A percentile compares a stretch with the other conserved stretches of the same genome.
These are phyloP conservation scores for Noctilio leporinus DNA, from an alignment of 2,113 vertebrate genomes.

Conservation along the genomic window DNA sequence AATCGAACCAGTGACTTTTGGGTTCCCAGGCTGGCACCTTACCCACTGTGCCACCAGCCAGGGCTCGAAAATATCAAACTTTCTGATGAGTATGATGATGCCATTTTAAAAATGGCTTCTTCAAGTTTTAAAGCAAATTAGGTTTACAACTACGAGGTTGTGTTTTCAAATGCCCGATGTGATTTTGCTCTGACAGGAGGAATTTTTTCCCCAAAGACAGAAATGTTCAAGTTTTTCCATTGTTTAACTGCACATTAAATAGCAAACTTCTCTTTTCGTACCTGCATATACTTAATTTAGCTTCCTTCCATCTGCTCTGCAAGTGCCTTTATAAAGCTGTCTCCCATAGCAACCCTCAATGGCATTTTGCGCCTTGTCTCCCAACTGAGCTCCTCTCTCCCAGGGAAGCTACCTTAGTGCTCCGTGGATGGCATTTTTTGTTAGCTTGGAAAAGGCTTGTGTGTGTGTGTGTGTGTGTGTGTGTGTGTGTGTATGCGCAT, in stretches of 20 bases:
- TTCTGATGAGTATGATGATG: not conserved
- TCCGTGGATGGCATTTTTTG: conserved; percentile 39
- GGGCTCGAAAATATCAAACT: conserved; percentile 20
- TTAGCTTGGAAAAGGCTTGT: not conserved
- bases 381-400: conserved; percentile 35
- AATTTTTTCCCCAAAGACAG: not conserved
- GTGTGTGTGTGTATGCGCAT: not conserved
- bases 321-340: conserved; percentile 74
- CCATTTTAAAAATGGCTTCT: conserved; percentile 1
- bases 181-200: conserved; percentile 46
- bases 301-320: conserved; percentile 75
- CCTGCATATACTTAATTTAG: conserved; percentile 76
- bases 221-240: conserved; percentile 22
- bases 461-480: not conserved
- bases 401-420: conserved; percentile 43
- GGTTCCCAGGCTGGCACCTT: too few species aligned
- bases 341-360: conserved; percentile 77
- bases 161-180: conserved; percentile 34
- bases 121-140: conserved; percentile 51
- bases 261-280: conserved; percentile 64
- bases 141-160: conserved; percentile 11
- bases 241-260: conserved; percentile 68
- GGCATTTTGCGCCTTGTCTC: conserved; percentile 57
- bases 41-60: too few species aligned
- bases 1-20: too few species aligned